These are phyloP conservation scores for Orthosia gracilis DNA, from an alignment of 2,888 invertebrate species.

Conservation along the genomic window DNA sequence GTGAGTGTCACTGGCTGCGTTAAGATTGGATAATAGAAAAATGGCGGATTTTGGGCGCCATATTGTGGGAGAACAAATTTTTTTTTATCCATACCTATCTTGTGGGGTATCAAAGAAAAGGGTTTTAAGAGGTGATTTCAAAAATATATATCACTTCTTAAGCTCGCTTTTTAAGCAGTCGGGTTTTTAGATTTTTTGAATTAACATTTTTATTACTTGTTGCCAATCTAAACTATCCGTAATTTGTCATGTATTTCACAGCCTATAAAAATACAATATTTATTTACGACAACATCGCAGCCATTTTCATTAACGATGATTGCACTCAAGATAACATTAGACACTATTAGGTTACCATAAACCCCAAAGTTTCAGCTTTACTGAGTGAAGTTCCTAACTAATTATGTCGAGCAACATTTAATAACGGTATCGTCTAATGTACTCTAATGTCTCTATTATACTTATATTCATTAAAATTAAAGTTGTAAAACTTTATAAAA, in stretches of 20 bases:
- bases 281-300: neutral
- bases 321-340: conserved; percentile 34
- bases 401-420: conserved; percentile 36
- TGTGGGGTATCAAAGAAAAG: too few relatives aligned
- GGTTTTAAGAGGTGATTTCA: too few relatives aligned
- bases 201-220: neutral
- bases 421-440: conserved; percentile 26
- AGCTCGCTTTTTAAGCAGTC: too few relatives aligned
- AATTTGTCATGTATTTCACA: conserved; percentile 8
- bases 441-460: conserved; percentile 9
- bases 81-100: too few relatives aligned
- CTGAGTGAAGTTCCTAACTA: conserved; percentile 38
- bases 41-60: too few relatives aligned
- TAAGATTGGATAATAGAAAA: too few relatives aligned
- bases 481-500: conserved; percentile 7
- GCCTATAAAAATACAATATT: neutral
- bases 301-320: conserved; percentile 28
- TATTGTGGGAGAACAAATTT: too few relatives aligned
- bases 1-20: too few relatives aligned
- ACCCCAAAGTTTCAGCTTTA: conserved; percentile 43
- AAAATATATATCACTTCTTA: too few relatives aligned
- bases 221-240: neutral
- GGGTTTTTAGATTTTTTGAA: too few relatives aligned
- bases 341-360: conserved; percentile 33
- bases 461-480: conserved; percentile 15